A percentile compares a stretch with the other conserved stretches of the same genome.
These are phyloP conservation scores for Triplophysa tibetana DNA, from an alignment of 2,113 vertebrate genomes.

Conservation along the genomic window DNA sequence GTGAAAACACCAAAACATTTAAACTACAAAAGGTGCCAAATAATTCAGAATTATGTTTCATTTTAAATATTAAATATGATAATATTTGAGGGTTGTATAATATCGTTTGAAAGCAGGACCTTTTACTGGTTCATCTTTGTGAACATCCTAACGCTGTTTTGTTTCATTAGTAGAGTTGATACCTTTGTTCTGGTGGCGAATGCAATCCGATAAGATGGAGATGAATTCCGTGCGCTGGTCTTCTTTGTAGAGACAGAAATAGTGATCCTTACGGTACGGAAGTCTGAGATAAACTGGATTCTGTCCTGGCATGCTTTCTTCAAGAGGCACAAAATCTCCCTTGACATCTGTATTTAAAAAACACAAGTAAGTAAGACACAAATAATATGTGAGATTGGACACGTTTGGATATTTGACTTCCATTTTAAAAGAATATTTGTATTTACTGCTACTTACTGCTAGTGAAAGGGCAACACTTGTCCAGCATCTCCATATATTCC, in stretches of 20 bases:
- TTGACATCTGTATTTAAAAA: constrained; percentile 65
- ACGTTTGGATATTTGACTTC: neutral
- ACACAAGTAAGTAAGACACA: too few relatives aligned
- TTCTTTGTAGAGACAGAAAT: constrained; percentile 81
- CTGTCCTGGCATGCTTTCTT: constrained; percentile 75
- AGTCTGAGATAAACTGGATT: constrained; percentile 88
- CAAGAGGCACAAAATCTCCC: constrained; percentile 76
- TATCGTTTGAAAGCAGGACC: neutral
- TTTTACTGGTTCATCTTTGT: neutral
- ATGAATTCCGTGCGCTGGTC: constrained; percentile 74
- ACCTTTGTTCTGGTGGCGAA: constrained; percentile 87
- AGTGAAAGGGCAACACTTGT: constrained; percentile 82
- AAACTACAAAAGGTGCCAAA: too few relatives aligned
- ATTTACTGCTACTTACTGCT: constrained; percentile 74
- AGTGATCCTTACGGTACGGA: constrained; percentile 82
- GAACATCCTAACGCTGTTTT: neutral
- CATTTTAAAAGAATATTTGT: neutral
- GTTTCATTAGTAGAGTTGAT: constrained; percentile 15
- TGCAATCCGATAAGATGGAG: constrained; percentile 79
- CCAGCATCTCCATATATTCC: constrained; percentile 82
- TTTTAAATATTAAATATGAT: too few relatives aligned
- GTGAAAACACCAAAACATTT: too few relatives aligned
- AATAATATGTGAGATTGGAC: too few relatives aligned
- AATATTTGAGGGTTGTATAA: too few relatives aligned
- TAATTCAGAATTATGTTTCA: too few relatives aligned